Evolutionary conservation across 2,888 invertebrate genomes (phyloP), one percentile per base, ranked within the genome.

Genomic region (Drosophila mettleri): DNA sequence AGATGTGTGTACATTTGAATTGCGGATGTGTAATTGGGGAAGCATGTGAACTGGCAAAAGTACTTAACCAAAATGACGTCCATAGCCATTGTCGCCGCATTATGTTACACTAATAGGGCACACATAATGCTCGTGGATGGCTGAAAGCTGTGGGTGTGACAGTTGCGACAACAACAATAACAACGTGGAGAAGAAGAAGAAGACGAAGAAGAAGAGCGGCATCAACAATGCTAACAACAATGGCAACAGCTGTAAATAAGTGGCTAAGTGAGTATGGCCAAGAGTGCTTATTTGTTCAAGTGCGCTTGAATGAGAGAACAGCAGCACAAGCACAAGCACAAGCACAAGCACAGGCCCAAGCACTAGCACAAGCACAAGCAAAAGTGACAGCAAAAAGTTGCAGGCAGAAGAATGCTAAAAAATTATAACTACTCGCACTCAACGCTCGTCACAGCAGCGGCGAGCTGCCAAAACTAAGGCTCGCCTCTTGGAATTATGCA

Each of bases 211-310:
- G 43, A 43, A 24, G 24, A 51, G 22, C 53, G 31, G 43, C 58
- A 60, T 31, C 67, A 64, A 67, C 63, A 72, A 63, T 63, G 62
- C 49, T 53, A 61, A 62, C 75, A 78, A 78, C 78, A 69, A 78
- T 73, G 69, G 60, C 75, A 78, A 69, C 74, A 73, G 75, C 75
- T 73, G 75, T 75, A 78, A 78, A 72, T 70, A 71, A 79, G 77
- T 76, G 79, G 70, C 65, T 74, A 74, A 74, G 81, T 76, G 82
- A 80, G 77, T 82, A 71, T 69, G 81, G 69, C 76, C 74, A 80
- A 73, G 81, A 80, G 72, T 78, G 78, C 78, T 73, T 78, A 78
- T 75, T 80, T 83, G 71, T 69, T 78, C 75, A 78, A 82, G 83
- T 78, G 71, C 67, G 72, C 82, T 82, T 81, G 66, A 81, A 77